Conservation (phyloP, 2,113 vertebrate genomes). For the Copsychus sechellarum region DNA sequence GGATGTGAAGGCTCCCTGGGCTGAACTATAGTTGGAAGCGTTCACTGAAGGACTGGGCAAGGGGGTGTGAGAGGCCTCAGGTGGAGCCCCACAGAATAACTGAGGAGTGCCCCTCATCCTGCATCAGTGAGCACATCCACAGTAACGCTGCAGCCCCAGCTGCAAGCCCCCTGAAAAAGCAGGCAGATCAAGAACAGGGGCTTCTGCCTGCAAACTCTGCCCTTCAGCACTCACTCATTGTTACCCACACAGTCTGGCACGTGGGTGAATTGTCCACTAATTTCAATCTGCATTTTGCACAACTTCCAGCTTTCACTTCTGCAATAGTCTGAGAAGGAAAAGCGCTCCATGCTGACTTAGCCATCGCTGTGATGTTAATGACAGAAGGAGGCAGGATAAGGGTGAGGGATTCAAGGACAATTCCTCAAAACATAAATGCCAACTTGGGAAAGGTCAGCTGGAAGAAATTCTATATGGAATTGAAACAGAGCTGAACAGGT, state of each 20-base stretch:
- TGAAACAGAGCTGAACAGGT: background rate
- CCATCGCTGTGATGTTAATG: background rate
- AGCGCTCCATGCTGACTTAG: background rate
- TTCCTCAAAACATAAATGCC: background rate
- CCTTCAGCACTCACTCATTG: background rate
- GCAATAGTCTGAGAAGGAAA: background rate
- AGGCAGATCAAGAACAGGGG: background rate
- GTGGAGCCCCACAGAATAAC: background rate
- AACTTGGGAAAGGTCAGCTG: background rate
- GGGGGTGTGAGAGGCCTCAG: background rate
- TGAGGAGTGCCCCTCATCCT: background rate
- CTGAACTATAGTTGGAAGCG: background rate
- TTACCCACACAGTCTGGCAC: background rate
- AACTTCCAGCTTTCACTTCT: background rate
- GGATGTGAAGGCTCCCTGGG: background rate
- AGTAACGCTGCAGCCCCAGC: background rate
- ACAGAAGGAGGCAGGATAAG: background rate
- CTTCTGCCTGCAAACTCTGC: background rate
- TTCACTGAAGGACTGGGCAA: background rate
- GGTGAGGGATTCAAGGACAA: background rate
- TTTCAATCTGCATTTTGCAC: background rate
- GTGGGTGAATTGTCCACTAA: too few species aligned
- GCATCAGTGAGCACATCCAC: fast-evolving
- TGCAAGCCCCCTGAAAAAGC: background rate
- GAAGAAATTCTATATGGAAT: background rate